These are phyloP conservation scores for Sus cebifrons DNA, from an alignment of 2,797 vertebrate species.

Conservation along the genomic window DNA sequence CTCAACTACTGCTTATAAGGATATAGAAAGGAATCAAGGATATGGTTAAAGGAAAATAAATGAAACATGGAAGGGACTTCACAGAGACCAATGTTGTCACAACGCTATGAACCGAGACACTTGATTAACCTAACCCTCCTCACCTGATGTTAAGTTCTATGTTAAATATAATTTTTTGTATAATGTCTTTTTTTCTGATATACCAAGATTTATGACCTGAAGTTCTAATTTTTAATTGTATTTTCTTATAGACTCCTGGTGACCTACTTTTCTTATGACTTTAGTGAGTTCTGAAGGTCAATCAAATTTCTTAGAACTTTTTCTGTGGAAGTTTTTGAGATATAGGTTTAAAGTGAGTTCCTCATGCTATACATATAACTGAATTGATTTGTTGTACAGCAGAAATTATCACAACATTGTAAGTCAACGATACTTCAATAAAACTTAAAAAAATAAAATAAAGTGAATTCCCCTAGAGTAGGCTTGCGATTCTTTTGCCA, in stretches of 20 bases:
- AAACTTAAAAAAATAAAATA: not conserved
- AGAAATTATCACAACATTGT: too few relatives aligned
- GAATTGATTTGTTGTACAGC: too few relatives aligned
- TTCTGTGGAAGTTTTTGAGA: not conserved
- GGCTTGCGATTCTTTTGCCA: not conserved
- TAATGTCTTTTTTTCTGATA: not conserved
- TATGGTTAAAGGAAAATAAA: not conserved
- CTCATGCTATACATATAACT: too few relatives aligned
- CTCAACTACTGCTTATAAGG: not conserved
- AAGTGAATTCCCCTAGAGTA: not conserved
- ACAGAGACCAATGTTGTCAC: not conserved
- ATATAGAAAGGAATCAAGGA: not conserved
- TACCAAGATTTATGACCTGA: not conserved
- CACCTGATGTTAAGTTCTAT: not conserved
- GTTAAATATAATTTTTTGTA: not conserved
- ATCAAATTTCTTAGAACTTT: not conserved
- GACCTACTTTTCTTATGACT: conserved; percentile 27
- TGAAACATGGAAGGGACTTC: not conserved
- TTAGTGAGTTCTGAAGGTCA: not conserved
- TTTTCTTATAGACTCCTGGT: not conserved
- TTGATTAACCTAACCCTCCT: not conserved
- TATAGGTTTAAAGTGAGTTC: not conserved
- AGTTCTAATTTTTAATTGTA: conserved; percentile 10
- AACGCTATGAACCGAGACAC: not conserved
- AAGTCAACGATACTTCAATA: too few relatives aligned